Conservation (phyloP, 2,797 vertebrate genomes). For the Echiichthys vipera region DNA sequence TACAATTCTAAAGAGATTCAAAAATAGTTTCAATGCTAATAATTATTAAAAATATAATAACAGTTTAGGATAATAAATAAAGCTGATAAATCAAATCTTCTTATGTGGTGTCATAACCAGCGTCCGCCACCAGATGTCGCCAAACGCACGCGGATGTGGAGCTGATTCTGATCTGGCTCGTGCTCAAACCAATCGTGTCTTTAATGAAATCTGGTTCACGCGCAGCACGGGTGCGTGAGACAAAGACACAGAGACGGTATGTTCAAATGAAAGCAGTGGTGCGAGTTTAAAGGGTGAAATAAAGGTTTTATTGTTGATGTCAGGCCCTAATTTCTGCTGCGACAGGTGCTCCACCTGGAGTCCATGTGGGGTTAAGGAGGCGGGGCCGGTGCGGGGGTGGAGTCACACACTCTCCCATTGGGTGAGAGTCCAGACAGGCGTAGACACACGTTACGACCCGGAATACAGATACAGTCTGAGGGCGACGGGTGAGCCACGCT, state of each 20-base stretch:
- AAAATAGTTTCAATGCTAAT: too few species aligned
- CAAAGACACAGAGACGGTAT: fast-evolving
- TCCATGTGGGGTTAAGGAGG: neutral
- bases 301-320: neutral
- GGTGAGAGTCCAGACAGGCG: conserved; percentile 47
- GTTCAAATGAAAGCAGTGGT: neutral
- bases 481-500: conserved; percentile 10
- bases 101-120: neutral
- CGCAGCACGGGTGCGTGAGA: too few species aligned
- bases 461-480: conserved; percentile 5
- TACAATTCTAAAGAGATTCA: too few species aligned
- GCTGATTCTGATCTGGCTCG: too few species aligned
- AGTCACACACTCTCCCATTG: conserved; percentile 30
- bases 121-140: conserved; percentile 24
- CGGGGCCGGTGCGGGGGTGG: conserved; percentile 43
- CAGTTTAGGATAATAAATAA: too few species aligned
- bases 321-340: neutral
- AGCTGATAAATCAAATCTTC: neutral
- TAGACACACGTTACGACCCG: conserved; percentile 37
- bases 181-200: too few species aligned
- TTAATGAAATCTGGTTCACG: too few species aligned
- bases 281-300: neutral
- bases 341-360: conserved; percentile 49
- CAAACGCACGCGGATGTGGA: neutral
- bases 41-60: too few species aligned